Base-by-base conservation (phyloP, 1,140 invertebrate genomes). In the Meteorus sp. region DNA sequence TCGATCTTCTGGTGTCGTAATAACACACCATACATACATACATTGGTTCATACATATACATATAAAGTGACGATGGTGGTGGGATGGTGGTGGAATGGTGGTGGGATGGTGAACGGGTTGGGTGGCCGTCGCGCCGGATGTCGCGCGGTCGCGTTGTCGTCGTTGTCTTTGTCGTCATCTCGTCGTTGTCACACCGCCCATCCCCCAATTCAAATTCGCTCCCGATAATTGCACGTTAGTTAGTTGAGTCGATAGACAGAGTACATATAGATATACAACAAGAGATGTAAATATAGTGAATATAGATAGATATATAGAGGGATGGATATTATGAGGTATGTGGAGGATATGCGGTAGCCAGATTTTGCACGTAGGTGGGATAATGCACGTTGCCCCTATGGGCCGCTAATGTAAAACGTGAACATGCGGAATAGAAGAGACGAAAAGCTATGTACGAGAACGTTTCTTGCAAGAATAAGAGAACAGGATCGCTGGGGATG, bases 391-490 rank as follows among this genome's bases (percentile, higher is more conserved):
- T 35, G n/a, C 7, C 23, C 22, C 15, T 29, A 8, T 47, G 27
- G 8, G 23, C 54, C 64, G 66, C 65, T 69, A 69, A 71, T 71
- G 68, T 65, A 64, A 67, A 70, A 62, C 56, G 65, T 58, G 44
- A 27, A 43, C 33, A 53, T 19, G 50, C 19, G 44, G 17, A n/a
- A n/a, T n/a, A n/a, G n/a, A 39, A 47, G 61, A 59, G 55, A 56
- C 47, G 39, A 29, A 57, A 59, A 58, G 67, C 63, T 47, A 47
- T 47, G 25, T 66, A 74, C 67, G 64, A 71, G 70, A 63, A 74
- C 72, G 75, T 71, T 78, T 78, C 76, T 78, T 78, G 76, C 76
- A 77, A 78, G 76, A 78, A 78, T 78, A 78, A 78, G 76, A 77
- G 76, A 78, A 76, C 74, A 78, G 74, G 73, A 77, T 78, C 73